phyloP scores from a whole-genome alignment of 2,888 invertebrate genomes.

The Creontiades dilutus region DNA sequence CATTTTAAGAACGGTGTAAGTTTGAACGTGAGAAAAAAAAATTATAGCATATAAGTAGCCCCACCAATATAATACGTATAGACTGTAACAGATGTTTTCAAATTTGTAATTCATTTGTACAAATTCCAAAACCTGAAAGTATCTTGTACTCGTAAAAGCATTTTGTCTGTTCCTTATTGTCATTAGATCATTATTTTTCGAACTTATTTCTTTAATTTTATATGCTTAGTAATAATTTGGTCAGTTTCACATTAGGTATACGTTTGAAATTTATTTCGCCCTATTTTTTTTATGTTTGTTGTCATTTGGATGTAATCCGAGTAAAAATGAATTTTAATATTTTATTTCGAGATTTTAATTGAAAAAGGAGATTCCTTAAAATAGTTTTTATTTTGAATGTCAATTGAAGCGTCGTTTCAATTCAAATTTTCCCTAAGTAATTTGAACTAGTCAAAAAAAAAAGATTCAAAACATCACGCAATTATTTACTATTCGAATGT shows the following conservation, averaged over 20 bases:
- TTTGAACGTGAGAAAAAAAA: not conserved
- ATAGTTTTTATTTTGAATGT: not conserved
- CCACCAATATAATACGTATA: constrained; percentile 14
- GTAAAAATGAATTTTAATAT: not conserved
- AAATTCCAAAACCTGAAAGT: not conserved
- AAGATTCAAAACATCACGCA: constrained; percentile 22
- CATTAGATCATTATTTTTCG: not conserved
- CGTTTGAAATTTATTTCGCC: too few relatives aligned
- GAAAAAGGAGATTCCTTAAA: not conserved
- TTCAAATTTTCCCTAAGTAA: not conserved
- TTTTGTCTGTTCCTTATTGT: not conserved
- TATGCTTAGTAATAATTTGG: too few relatives aligned
- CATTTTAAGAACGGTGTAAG: not conserved
- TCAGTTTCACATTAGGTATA: too few relatives aligned
- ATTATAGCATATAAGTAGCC: not conserved
- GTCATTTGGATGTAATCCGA: not conserved
- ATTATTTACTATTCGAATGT: not conserved
- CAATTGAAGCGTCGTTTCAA: not conserved
- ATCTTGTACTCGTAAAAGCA: not conserved
- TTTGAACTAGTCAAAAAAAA: constrained; percentile 23
- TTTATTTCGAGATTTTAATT: not conserved
- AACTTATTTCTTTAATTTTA: not conserved
- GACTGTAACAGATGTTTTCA: not conserved
- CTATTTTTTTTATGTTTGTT: constrained; percentile 4
- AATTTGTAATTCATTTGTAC: not conserved